phyloP scores from a whole-genome alignment of 2,797 vertebrate genomes.

The Scolopax bukidnonensis region DNA sequence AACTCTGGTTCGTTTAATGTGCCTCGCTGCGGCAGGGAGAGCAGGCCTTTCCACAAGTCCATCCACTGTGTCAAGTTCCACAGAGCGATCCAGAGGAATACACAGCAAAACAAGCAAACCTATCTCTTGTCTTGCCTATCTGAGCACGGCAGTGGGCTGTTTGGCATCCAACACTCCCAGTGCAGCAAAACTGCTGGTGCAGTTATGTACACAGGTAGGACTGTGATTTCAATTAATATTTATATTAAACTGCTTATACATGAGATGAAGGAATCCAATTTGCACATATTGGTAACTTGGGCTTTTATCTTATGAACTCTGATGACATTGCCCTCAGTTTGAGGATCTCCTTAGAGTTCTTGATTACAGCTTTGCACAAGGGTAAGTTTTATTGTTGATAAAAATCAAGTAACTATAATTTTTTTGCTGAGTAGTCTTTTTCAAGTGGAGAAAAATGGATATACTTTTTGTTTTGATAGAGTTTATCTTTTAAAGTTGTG shows the following conservation, averaged over 20 bases:
- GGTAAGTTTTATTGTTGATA: neutral
- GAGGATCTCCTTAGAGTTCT: neutral
- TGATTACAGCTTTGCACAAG: neutral
- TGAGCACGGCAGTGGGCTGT: slow-evolving; percentile 97
- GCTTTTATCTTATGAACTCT: neutral
- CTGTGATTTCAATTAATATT: neutral
- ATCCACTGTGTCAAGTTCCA: slow-evolving; percentile 58
- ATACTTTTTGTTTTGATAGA: neutral
- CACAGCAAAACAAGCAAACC: slow-evolving; percentile 92
- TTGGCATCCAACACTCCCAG: slow-evolving; percentile 94
- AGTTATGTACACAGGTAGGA: slow-evolving; percentile 92
- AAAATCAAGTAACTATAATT: neutral
- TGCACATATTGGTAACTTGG: neutral
- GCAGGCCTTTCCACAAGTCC: slow-evolving; percentile 93
- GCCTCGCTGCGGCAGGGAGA: slow-evolving; percentile 93
- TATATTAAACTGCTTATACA: neutral
- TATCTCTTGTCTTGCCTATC: slow-evolving; percentile 95
- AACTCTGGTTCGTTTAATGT: slow-evolving; percentile 96
- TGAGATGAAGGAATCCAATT: neutral
- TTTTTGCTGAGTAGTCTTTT: neutral
- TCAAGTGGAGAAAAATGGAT: neutral
- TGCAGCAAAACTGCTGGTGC: slow-evolving; percentile 94
- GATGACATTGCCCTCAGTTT: neutral
- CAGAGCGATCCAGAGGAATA: slow-evolving; percentile 86
- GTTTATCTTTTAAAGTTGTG: neutral